Percentiles rank a stretch among this genome's conserved stretches.
Evolutionary conservation across 1,140 invertebrate genomes (phyloP).

Genomic region (Sipha flava): DNA sequence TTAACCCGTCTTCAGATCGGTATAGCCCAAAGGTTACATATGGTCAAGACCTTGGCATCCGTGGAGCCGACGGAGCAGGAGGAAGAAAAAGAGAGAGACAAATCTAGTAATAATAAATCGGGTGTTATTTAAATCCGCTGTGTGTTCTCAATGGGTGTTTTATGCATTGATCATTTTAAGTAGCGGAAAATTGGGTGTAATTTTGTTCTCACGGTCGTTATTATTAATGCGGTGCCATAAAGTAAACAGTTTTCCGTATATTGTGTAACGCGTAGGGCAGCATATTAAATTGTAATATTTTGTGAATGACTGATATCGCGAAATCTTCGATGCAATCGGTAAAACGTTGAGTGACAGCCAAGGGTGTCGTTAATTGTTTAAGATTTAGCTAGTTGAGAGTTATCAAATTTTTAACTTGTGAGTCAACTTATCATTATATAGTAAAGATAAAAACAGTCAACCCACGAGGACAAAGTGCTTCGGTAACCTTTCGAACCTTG

Average conservation of each 20-base stretch:
- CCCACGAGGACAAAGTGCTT: too few species aligned
- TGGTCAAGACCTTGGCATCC: not conserved
- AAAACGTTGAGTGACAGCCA: too few species aligned
- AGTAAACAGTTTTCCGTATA: too few species aligned
- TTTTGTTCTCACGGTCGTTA: not conserved
- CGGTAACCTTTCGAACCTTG: too few species aligned
- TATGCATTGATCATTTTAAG: constrained; percentile 10
- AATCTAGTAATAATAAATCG: not conserved
- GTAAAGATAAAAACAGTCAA: too few species aligned
- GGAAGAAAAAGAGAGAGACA: not conserved
- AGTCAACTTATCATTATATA: too few species aligned
- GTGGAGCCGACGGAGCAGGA: not conserved
- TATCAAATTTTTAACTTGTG: too few species aligned
- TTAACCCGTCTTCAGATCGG: constrained; percentile 13
- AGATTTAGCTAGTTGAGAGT: too few species aligned
- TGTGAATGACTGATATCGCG: too few species aligned
- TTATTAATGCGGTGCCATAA: not conserved
- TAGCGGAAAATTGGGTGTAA: not conserved
- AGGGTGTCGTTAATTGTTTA: too few species aligned
- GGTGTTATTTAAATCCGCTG: constrained; percentile 1
- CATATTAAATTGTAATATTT: not conserved
- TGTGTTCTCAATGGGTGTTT: not conserved
- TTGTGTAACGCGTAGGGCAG: too few species aligned
- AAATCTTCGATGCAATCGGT: too few species aligned
- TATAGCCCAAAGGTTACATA: constrained; percentile 20